Base-by-base conservation (phyloP, 1,140 invertebrate genomes). In the Oscheius sp. region DNA sequence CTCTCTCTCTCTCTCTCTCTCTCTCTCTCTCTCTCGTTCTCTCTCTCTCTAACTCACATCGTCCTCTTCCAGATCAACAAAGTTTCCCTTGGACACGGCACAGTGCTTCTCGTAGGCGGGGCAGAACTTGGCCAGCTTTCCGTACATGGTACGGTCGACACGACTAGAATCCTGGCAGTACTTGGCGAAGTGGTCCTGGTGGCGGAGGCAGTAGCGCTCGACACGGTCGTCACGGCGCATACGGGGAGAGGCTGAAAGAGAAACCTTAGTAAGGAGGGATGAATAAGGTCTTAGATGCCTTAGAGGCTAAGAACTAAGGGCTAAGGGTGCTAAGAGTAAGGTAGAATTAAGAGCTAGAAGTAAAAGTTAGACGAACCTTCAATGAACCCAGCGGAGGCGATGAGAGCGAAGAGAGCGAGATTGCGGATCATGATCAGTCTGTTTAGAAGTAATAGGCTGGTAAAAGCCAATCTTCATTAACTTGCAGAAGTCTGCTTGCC, bases 111-210 rank as follows among this genome's bases (percentile, higher is more conserved):
- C 74, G 69, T 73, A 78, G 18, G 42, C 49, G 42, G 76, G 77
- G 49, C 77, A 78, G 74, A 78, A 78, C 58, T 78, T 78, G 77
- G 66, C 29, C n/a, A 78, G 45, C 71, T 78, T 78, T 35, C 32
- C 59, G n/a, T 45, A 58, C 20, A 76, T 49, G 28, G 36, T 45
- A 28, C 49, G 20, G 23, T 72, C 70, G 28, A 71, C 26, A 35
- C 59, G 58, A 35, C 23, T 34, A 3, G 61, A 26, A 20, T 63
- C 65, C 46, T 36, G 64, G 52, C 77, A 78, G 69, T 78, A 78
- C 35, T 77, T 69, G 35, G 55, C 46, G 59, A 68, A 78, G 46
- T 78, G 73, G 15, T 72, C 59, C 15, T 63, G 2, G 38, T 78
- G 73, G 13, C 42, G 45, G 29, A 58, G 23, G 38, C 73, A 75